These are phyloP conservation scores for Drosophila sordidula DNA, from an alignment of 2,888 invertebrate species.

Conservation along the genomic window DNA sequence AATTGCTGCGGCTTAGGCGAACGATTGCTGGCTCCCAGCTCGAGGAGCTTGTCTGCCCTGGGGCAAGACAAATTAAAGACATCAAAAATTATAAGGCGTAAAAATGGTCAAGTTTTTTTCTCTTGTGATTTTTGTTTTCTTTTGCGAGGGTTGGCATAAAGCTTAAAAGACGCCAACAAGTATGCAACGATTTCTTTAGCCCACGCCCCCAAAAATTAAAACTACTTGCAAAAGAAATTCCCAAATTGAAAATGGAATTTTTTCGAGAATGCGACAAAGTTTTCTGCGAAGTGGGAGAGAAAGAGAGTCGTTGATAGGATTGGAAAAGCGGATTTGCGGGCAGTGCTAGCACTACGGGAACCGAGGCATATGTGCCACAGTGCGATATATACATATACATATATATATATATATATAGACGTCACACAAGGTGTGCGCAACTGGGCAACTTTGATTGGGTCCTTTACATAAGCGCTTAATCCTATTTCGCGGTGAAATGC, in stretches of 20 bases:
- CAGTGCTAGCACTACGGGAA: slow-evolving; percentile 57
- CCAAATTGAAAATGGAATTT: slow-evolving; percentile 77
- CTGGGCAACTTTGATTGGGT: slow-evolving; percentile 80
- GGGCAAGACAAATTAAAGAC: slow-evolving; percentile 77
- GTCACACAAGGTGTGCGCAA: slow-evolving; percentile 55
- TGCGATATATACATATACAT: slow-evolving; percentile 7
- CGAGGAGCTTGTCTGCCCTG: slow-evolving; percentile 25
- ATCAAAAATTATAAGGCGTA: slow-evolving; percentile 81
- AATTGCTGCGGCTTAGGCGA: slow-evolving; percentile 71
- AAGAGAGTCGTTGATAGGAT: slow-evolving; percentile 67
- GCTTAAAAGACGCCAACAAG: slow-evolving; percentile 44
- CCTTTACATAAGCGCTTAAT: slow-evolving; percentile 83
- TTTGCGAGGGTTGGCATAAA: slow-evolving; percentile 15
- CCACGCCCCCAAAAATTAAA: slow-evolving; percentile 10
- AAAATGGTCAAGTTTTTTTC: slow-evolving; percentile 62
- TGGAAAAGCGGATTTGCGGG: slow-evolving; percentile 76
- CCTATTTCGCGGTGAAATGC: slow-evolving; percentile 84
- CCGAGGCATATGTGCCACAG: slow-evolving; percentile 66
- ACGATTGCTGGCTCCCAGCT: slow-evolving; percentile 23
- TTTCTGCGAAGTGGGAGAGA: slow-evolving; percentile 25
- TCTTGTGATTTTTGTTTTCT: slow-evolving; percentile 1
- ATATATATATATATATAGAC: slow-evolving; percentile 40
- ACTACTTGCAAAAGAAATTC: slow-evolving; percentile 66
- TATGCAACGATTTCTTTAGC: slow-evolving; percentile 49
- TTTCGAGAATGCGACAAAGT: slow-evolving; percentile 55